Percentiles rank a stretch among this genome's conserved stretches.
phyloP scores from a whole-genome alignment of 2,797 vertebrate species.

The Pagetopsis macropterus region DNA sequence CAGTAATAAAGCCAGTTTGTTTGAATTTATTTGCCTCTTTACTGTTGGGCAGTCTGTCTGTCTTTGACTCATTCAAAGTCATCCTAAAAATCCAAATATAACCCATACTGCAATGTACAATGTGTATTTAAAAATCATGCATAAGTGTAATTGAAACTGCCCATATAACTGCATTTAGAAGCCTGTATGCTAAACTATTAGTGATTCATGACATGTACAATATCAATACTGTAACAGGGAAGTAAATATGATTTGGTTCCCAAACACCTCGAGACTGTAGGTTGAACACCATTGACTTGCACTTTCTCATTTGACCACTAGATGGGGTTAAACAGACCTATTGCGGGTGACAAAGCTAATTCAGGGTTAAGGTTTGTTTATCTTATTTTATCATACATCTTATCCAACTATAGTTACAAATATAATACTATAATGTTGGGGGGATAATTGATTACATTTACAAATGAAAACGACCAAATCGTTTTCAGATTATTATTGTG shows the following conservation, averaged over 20 bases:
- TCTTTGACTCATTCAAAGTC: background rate
- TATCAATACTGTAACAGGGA: background rate
- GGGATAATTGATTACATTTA: too few species aligned
- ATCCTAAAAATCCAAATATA: background rate
- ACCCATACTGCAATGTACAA: background rate
- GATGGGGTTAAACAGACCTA: constrained; percentile 23
- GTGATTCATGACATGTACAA: background rate
- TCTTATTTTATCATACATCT: too few species aligned
- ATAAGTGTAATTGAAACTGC: background rate
- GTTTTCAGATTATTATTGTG: too few species aligned
- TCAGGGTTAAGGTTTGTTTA: background rate
- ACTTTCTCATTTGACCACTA: constrained; percentile 40
- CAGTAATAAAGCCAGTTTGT: background rate
- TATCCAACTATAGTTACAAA: too few species aligned
- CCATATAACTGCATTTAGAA: background rate
- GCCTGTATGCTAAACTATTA: background rate
- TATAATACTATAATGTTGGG: too few species aligned
- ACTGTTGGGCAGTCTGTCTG: background rate
- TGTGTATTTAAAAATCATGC: background rate
- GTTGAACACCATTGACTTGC: constrained; percentile 11
- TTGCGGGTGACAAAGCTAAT: constrained; percentile 14
- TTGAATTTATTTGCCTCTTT: background rate
- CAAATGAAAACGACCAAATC: too few species aligned
- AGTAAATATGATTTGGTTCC: background rate
- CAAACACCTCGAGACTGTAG: accelerated